phyloP scores from a whole-genome alignment of 2,113 vertebrate species.

The Prunella fulvescens region DNA sequence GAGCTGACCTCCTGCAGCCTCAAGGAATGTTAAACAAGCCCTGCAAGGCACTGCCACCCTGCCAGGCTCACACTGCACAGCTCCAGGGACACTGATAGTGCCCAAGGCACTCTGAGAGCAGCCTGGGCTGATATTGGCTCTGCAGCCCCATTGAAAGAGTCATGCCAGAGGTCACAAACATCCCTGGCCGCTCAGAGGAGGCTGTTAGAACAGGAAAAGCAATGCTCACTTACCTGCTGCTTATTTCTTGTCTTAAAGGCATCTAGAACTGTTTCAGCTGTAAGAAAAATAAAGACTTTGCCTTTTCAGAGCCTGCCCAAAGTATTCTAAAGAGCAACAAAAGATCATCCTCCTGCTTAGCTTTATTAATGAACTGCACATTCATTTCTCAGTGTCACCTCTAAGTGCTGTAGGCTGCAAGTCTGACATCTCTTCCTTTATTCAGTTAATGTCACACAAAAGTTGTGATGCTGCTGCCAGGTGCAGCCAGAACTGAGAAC shows the following conservation, averaged over 20 bases:
- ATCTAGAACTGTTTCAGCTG: neutral
- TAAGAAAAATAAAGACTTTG: neutral
- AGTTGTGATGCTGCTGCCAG: neutral
- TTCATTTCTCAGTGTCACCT: neutral
- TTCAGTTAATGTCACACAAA: neutral
- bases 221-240: neutral
- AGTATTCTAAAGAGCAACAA: neutral
- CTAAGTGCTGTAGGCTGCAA: neutral
- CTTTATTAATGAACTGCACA: neutral
- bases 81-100: neutral
- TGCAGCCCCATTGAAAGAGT: neutral
- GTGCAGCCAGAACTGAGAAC: neutral
- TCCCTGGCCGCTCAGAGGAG: neutral
- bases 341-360: neutral
- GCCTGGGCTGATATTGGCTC: constrained; percentile 1
- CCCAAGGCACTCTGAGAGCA: neutral
- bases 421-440: neutral
- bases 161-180: neutral
- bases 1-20: neutral
- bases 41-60: neutral
- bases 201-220: neutral
- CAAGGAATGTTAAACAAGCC: neutral
- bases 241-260: neutral
- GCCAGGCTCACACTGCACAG: neutral
- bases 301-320: neutral